Evolutionary conservation across 2,888 invertebrate genomes (phyloP).

Genomic region (Drosophila kuntzei): DNA sequence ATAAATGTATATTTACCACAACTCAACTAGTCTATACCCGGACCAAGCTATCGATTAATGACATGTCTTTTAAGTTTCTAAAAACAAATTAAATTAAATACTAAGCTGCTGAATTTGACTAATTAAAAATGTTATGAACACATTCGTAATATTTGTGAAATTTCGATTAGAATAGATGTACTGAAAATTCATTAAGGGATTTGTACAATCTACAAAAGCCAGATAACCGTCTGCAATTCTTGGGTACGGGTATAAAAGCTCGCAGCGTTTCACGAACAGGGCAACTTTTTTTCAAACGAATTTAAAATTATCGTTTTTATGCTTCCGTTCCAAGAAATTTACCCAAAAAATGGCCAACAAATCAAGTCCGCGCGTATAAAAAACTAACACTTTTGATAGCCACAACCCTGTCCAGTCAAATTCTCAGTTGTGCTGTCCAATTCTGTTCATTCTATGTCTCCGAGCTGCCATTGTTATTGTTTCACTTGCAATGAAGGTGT

Average conservation of each 20-base stretch:
- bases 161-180: too few species aligned
- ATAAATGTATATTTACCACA: conserved; percentile 21
- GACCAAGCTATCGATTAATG: background rate
- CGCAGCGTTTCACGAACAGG: conserved; percentile 16
- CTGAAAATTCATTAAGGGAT: background rate
- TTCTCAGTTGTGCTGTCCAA: conserved; percentile 17
- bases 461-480: conserved; percentile 62
- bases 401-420: conserved; percentile 19
- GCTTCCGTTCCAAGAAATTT: conserved; percentile 41
- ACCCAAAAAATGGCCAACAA: conserved; percentile 45
- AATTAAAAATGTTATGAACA: too few species aligned
- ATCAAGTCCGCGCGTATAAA: conserved; percentile 54
- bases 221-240: background rate
- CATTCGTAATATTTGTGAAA: too few species aligned
- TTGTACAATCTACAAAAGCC: background rate
- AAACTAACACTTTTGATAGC: conserved; percentile 46
- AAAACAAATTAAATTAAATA: background rate
- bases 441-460: conserved; percentile 21
- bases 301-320: conserved; percentile 55
- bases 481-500: conserved; percentile 73
- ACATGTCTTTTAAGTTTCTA: background rate
- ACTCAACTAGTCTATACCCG: background rate
- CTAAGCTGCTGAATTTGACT: background rate
- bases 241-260: conserved; percentile 23
- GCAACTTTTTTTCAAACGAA: conserved; percentile 51